Conservation (phyloP, 2,797 vertebrate species). For the Bradypodion ventrale region DNA sequence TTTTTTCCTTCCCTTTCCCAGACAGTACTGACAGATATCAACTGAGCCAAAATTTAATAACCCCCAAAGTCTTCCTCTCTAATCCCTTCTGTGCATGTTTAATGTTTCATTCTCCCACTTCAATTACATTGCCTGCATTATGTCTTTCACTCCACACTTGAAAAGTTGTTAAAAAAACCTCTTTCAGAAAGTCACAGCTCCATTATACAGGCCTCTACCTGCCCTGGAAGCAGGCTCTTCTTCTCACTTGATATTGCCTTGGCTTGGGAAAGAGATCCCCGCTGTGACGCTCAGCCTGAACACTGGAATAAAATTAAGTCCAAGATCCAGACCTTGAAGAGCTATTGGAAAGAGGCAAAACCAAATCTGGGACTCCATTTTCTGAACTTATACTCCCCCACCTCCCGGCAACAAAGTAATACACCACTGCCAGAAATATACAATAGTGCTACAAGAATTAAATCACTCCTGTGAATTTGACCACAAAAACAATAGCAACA, state of each 20-base stretch:
- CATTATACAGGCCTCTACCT: constrained; percentile 97
- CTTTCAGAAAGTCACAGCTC: constrained; percentile 73
- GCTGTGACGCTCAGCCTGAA: constrained; percentile 76
- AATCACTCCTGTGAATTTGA: not conserved
- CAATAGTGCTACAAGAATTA: not conserved
- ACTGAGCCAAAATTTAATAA: constrained; percentile 72
- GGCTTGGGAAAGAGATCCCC: constrained; percentile 81
- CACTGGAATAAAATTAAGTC: constrained; percentile 77
- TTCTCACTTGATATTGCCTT: constrained; percentile 98
- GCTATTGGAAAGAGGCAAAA: constrained; percentile 62
- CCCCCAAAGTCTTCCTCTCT: constrained; percentile 68
- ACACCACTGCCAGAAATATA: not conserved
- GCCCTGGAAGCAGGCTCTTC: constrained; percentile 85
- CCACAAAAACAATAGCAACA: not conserved
- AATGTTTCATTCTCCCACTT: constrained; percentile 77
- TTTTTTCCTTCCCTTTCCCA: not conserved
- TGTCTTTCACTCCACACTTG: constrained; percentile 76
- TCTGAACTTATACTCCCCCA: not conserved
- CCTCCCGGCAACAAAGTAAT: not conserved
- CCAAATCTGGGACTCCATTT: not conserved
- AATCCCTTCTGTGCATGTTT: constrained; percentile 76
- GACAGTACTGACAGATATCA: constrained; percentile 67
- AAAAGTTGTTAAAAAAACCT: constrained; percentile 89
- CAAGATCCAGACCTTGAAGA: constrained; percentile 70
- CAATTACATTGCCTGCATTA: constrained; percentile 83